A percentile compares a stretch with the other conserved stretches of the same genome.
These are phyloP conservation scores for Elysia crispata DNA, from an alignment of 2,888 invertebrate genomes.

Conservation along the genomic window DNA sequence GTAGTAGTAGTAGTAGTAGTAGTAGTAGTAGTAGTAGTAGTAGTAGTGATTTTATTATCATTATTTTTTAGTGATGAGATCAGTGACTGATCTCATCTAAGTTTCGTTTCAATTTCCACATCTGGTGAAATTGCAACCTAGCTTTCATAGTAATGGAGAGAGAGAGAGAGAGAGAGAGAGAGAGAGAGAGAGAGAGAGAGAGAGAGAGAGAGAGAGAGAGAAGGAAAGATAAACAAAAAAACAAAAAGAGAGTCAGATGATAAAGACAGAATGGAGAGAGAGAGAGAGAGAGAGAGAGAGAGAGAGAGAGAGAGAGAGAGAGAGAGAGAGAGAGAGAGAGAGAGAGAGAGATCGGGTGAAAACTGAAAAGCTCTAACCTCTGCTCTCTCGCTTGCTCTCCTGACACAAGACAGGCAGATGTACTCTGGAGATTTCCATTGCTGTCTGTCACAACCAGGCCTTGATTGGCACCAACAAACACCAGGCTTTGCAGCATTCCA, in stretches of 20 bases:
- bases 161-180: background rate
- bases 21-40: conserved; percentile 41
- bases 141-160: background rate
- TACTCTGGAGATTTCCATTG: no score
- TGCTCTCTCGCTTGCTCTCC: no score
- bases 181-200: background rate
- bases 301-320: background rate
- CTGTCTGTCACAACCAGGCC: no score
- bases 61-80: no score
- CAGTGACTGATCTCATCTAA: no score
- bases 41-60: conserved; percentile 31
- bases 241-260: background rate
- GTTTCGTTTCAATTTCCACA: no score
- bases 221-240: background rate
- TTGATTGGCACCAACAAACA: no score
- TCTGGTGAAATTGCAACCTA: no score
- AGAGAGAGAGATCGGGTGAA: background rate
- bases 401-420: no score
- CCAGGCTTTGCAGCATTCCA: no score
- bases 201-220: background rate
- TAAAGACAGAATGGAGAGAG: background rate
- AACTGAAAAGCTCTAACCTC: no score
- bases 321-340: background rate
- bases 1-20: conserved; percentile 41
- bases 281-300: background rate